Evolutionary conservation across 2,888 invertebrate genomes (phyloP).

Genomic region (Eupithecia abbreviata): DNA sequence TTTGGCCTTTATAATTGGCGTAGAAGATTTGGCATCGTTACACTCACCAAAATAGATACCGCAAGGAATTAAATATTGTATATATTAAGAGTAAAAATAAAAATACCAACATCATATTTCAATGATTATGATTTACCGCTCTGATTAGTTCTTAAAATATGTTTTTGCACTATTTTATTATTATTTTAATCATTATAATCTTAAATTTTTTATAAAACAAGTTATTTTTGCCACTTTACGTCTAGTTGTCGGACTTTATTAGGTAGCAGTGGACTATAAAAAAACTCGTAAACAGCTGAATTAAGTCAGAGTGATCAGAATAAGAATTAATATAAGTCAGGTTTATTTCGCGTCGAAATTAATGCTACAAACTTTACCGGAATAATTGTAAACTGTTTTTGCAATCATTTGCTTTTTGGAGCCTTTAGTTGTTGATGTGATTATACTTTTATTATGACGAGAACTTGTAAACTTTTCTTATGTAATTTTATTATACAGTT

Average conservation of each 20-base stretch:
- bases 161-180: slow-evolving; percentile 2
- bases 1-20: slow-evolving; percentile 19
- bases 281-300: slow-evolving; percentile 56
- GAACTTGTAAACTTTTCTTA: too few relatives aligned
- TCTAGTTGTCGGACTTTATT: slow-evolving; percentile 49
- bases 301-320: slow-evolving; percentile 55
- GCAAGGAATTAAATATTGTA: neutral
- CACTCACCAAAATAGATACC: neutral
- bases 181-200: neutral
- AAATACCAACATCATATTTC: neutral
- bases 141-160: neutral
- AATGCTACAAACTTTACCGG: neutral
- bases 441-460: too few relatives aligned
- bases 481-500: too few relatives aligned
- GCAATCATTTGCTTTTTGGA: too few relatives aligned
- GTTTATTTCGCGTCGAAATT: neutral
- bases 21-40: neutral
- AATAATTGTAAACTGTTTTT: too few relatives aligned
- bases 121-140: neutral
- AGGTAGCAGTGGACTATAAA: slow-evolving; percentile 55
- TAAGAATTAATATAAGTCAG: slow-evolving; percentile 9
- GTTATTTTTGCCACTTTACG: slow-evolving; percentile 26
- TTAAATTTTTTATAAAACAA: slow-evolving; percentile 15
- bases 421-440: too few relatives aligned
- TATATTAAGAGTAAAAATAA: neutral